Conservation (phyloP, 2,113 vertebrate species). For the Pituophis catenifer region DNA sequence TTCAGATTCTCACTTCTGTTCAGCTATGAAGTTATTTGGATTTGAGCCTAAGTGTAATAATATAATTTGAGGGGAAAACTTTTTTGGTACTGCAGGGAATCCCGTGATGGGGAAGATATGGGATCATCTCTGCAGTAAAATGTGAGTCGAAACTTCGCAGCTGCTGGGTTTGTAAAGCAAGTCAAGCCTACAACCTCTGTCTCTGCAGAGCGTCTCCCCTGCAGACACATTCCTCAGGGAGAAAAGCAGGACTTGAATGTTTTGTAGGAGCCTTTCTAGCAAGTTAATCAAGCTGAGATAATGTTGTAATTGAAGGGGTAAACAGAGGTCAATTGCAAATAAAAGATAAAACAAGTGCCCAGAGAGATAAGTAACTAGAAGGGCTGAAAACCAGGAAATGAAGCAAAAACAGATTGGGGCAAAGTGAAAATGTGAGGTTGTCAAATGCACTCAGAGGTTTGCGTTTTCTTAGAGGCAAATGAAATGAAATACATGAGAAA, state of each 20-base stretch:
- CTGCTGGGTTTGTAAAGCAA: neutral
- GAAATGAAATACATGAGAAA: neutral
- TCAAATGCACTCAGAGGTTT: neutral
- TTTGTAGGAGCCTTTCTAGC: neutral
- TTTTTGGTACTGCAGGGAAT: neutral
- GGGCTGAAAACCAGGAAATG: neutral
- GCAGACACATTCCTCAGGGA: neutral
- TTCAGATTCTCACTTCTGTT: conserved; percentile 27
- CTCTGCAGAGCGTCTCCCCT: neutral
- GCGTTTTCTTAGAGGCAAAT: neutral
- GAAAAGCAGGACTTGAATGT: neutral
- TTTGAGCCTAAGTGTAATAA: conserved; percentile 13
- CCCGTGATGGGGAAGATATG: neutral
- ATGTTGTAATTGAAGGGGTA: neutral
- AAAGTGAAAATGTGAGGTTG: neutral
- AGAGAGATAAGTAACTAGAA: neutral
- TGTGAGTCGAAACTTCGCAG: neutral
- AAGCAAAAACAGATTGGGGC: neutral
- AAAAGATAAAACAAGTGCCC: neutral
- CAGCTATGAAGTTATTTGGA: conserved; percentile 21
- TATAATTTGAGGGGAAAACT: neutral
- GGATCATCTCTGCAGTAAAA: neutral
- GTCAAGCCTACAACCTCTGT: neutral
- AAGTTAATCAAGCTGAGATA: neutral
- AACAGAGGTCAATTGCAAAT: neutral